phyloP scores from a whole-genome alignment of 1,140 invertebrate species.

The Berghia stephanieae region DNA sequence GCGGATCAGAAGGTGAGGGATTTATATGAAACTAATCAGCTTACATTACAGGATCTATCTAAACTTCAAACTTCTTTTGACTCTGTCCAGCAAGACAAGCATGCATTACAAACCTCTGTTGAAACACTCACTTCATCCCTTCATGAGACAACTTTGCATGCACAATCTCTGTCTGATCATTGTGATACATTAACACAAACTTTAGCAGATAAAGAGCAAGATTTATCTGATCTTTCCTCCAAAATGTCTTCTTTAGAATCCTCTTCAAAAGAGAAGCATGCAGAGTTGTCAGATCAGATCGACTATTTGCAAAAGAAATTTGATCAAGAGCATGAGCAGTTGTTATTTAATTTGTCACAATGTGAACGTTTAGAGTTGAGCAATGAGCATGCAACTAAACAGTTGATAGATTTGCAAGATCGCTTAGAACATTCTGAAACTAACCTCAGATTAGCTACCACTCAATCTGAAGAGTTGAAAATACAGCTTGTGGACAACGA shows the following conservation, averaged over 20 bases:
- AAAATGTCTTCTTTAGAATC: constrained; percentile 5
- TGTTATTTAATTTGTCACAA: background rate
- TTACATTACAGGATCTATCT: constrained; percentile 39
- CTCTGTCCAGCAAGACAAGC: constrained; percentile 30
- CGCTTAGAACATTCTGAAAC: constrained; percentile 8
- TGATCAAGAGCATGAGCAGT: constrained; percentile 24
- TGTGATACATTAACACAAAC: constrained; percentile 25
- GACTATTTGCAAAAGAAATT: constrained; percentile 26
- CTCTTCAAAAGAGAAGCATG: constrained; percentile 33
- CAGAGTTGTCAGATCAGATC: constrained; percentile 18
- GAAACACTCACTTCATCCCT: constrained; percentile 31
- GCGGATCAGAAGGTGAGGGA: constrained; percentile 40
- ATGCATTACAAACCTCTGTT: constrained; percentile 28
- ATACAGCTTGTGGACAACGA: background rate
- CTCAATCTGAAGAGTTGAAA: constrained; percentile 1
- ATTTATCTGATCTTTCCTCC: constrained; percentile 15
- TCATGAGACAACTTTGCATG: constrained; percentile 30
- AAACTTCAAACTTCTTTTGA: constrained; percentile 28
- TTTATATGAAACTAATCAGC: constrained; percentile 42
- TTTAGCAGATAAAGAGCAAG: constrained; percentile 11
- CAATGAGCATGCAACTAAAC: constrained; percentile 5
- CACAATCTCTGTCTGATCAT: constrained; percentile 35
- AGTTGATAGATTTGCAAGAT: background rate
- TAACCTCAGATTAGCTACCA: background rate
- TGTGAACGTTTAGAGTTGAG: background rate